phyloP scores from a whole-genome alignment of 2,888 invertebrate species.

The Galerucella calmariensis region DNA sequence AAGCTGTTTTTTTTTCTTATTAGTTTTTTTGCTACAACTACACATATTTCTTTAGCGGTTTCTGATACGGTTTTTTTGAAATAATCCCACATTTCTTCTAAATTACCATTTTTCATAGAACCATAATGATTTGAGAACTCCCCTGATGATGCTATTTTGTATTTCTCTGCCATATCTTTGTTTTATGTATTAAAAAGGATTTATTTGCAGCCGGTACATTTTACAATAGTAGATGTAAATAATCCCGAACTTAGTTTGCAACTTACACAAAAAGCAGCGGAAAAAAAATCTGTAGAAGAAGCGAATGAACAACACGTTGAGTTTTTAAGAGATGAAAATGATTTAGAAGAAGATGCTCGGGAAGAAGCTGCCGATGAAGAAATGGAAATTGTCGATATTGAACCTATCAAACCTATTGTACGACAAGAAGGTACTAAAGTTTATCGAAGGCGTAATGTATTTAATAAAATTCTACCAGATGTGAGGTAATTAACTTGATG shows the following conservation, averaged over 20 bases:
- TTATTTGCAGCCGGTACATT: constrained; percentile 1
- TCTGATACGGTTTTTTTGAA: too few relatives aligned
- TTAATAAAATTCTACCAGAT: constrained; percentile 21
- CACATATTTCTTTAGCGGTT: too few relatives aligned
- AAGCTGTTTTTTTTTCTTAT: too few relatives aligned
- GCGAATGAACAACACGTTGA: neutral
- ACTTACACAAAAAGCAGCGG: neutral
- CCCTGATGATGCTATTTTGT: too few relatives aligned
- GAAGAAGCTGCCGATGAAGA: constrained; percentile 40
- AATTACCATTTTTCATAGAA: too few relatives aligned
- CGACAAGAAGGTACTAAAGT: constrained; percentile 62
- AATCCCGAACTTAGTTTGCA: constrained; percentile 52
- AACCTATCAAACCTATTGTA: constrained; percentile 62
- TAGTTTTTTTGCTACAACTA: too few relatives aligned
- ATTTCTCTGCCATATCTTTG: too few relatives aligned
- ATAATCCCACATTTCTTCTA: too few relatives aligned
- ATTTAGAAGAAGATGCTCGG: constrained; percentile 53
- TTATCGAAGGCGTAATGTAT: constrained; percentile 47
- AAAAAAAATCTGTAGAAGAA: neutral
- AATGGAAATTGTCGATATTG: constrained; percentile 35
- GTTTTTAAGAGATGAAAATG: constrained; percentile 66
- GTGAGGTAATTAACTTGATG: constrained; percentile 12
- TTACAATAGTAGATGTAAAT: constrained; percentile 56
- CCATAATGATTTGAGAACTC: too few relatives aligned
- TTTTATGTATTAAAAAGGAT: neutral